Evolutionary conservation across 2,888 invertebrate genomes (phyloP).

Genomic region (Cataglyphis cursor): DNA sequence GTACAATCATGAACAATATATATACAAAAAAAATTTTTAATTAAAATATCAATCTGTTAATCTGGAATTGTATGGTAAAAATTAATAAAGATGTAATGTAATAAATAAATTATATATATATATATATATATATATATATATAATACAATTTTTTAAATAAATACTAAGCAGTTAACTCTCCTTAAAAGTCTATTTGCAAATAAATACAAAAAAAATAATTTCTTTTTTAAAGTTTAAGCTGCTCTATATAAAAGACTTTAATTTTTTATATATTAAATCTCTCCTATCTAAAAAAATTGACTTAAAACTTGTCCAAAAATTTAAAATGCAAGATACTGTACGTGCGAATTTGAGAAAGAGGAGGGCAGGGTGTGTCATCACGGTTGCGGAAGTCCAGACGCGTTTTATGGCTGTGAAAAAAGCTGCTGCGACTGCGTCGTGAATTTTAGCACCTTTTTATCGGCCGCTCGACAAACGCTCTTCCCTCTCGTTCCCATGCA

Average conservation of each 20-base stretch:
- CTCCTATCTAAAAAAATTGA: neutral
- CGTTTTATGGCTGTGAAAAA: constrained; percentile 26
- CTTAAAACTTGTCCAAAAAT: neutral
- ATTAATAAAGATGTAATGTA: neutral
- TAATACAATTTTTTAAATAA: neutral
- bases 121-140: neutral
- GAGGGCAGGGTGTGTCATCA: neutral
- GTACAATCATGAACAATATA: neutral
- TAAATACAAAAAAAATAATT: neutral
- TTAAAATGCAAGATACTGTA: neutral
- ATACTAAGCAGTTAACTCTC: neutral
- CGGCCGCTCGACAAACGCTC: constrained; percentile 56
- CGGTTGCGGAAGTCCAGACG: constrained; percentile 37
- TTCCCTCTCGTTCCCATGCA: constrained; percentile 14
- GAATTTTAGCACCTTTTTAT: constrained; percentile 72
- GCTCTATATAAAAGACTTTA: neutral
- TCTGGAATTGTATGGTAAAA: neutral
- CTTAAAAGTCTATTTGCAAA: neutral
- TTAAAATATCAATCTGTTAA: neutral
- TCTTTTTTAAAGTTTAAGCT: neutral
- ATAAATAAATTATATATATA: neutral
- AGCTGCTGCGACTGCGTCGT: constrained; percentile 37
- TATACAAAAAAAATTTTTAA: neutral
- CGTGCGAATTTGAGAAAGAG: neutral
- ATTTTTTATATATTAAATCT: constrained; percentile 15